Conservation (phyloP, 2,888 invertebrate genomes). For the Tetheella fluctuosa region DNA sequence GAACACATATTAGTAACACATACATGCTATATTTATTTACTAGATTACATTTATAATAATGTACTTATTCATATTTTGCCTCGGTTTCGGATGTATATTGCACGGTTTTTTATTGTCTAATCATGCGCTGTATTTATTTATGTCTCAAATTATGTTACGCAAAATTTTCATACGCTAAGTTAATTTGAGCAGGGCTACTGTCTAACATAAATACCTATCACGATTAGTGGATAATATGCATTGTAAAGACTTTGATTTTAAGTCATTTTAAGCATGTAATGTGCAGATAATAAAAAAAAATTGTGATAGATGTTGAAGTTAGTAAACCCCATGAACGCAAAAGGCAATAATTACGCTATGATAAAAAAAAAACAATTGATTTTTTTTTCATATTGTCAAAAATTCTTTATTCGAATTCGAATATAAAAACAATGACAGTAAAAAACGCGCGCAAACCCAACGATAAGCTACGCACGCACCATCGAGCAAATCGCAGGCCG, state of each 20-base stretch:
- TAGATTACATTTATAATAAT: not conserved
- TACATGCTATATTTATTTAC: not conserved
- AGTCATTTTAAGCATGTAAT: too few species aligned
- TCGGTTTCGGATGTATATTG: not conserved
- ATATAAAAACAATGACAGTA: not conserved
- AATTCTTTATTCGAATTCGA: not conserved
- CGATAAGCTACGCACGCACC: constrained; percentile 9
- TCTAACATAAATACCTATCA: too few species aligned
- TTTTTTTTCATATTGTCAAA: too few species aligned
- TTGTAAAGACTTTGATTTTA: too few species aligned
- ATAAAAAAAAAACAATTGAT: not conserved
- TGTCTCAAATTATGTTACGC: too few species aligned
- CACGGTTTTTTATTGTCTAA: not conserved
- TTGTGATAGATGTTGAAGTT: not conserved
- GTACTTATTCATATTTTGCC: not conserved
- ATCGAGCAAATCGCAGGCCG: constrained; percentile 1
- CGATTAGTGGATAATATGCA: too few species aligned
- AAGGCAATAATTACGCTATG: not conserved
- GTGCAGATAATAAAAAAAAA: too few species aligned
- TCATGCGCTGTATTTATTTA: not conserved
- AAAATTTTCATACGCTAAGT: too few species aligned
- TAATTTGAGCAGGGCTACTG: too few species aligned
- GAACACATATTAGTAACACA: constrained; percentile 20
- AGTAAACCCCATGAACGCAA: not conserved
- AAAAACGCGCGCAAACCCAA: constrained; percentile 5